Conservation (phyloP, 2,113 vertebrate species). For the Bucco capensis region DNA sequence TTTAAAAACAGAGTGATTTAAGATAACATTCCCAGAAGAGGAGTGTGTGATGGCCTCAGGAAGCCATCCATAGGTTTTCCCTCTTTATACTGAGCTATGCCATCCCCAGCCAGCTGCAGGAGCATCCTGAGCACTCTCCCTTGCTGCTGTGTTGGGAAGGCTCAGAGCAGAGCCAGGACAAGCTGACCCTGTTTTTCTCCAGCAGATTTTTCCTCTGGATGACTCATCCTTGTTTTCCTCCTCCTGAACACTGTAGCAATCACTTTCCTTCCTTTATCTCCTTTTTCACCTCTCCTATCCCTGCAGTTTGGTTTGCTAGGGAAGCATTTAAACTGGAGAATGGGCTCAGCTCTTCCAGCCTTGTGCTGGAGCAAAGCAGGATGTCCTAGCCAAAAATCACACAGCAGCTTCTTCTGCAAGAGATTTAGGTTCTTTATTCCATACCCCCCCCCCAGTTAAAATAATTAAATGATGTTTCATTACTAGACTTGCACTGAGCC, state of each 20-base stretch:
- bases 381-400: not conserved
- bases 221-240: not conserved
- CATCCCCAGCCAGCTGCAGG: not conserved
- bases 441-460: slow-evolving; percentile 46
- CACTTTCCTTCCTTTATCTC: no score
- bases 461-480: slow-evolving; percentile 60
- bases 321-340: not conserved
- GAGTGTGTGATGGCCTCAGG: no score
- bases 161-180: not conserved
- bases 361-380: not conserved
- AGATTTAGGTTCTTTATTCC: not conserved
- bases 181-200: not conserved
- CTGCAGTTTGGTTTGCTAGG: not conserved
- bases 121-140: accelerated
- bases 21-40: no score
- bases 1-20: no score
- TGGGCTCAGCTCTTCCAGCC: not conserved
- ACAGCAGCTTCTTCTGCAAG: not conserved
- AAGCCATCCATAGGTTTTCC: no score
- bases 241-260: not conserved
- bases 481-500: not conserved
- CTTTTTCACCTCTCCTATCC: accelerated
- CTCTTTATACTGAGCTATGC: no score
- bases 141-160: not conserved
- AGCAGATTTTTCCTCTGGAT: accelerated